phyloP scores from a whole-genome alignment of 2,888 invertebrate species.

The Drosophila borborema region DNA sequence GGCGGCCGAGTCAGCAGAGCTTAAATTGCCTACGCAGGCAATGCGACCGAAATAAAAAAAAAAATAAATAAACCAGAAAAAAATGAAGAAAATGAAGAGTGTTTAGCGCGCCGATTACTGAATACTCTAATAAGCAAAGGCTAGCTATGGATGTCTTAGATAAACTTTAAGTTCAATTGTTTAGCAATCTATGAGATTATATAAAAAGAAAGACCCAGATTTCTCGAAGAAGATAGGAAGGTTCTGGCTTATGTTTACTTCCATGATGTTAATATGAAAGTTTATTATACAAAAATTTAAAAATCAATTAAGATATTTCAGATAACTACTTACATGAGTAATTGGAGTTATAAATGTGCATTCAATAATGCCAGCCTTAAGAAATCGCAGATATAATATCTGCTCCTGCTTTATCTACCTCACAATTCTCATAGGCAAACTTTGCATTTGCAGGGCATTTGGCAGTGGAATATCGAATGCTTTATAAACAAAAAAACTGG shows the following conservation, averaged over 20 bases:
- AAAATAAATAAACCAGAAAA: slow-evolving; percentile 22
- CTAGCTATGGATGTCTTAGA: accelerated
- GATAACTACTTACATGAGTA: too few species aligned
- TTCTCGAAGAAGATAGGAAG: too few species aligned
- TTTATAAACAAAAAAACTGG: slow-evolving; percentile 9
- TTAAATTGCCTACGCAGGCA: slow-evolving; percentile 75
- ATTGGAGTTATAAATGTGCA: too few species aligned
- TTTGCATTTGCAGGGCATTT: background rate
- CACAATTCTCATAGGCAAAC: background rate
- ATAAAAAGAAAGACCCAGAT: too few species aligned
- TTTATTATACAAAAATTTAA: background rate
- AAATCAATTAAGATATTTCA: too few species aligned
- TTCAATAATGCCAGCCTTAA: too few species aligned
- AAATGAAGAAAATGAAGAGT: slow-evolving; percentile 3
- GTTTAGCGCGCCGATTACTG: background rate
- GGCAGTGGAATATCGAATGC: slow-evolving; percentile 6
- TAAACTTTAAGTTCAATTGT: background rate
- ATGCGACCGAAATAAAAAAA: slow-evolving; percentile 23
- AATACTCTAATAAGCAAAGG: background rate
- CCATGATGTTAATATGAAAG: too few species aligned
- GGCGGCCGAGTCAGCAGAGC: slow-evolving; percentile 75
- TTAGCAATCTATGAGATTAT: background rate
- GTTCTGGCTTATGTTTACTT: too few species aligned
- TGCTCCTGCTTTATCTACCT: background rate
- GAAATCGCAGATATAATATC: too few species aligned